These are phyloP conservation scores for Aurelia sp. DNA, from an alignment of 30 jellyfish, hydroid and myxozoan genomes.

Conservation along the genomic window DNA sequence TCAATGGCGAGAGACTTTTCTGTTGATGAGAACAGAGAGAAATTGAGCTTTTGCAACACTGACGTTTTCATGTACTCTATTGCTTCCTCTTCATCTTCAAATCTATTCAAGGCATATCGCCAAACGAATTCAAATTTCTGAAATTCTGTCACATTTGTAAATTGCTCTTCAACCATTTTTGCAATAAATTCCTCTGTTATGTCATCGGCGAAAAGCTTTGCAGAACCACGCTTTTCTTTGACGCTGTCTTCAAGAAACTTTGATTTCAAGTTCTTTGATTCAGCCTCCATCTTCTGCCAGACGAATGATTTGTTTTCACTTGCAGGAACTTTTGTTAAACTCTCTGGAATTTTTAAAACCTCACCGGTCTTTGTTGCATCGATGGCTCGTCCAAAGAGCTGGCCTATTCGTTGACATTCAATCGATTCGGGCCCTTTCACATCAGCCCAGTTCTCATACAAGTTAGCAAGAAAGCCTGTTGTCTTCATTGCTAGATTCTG, in stretches of 20 bases:
- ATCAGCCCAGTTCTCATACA: conserved; percentile 45
- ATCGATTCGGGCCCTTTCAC: conserved; percentile 13
- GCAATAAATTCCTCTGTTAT: conserved; percentile 6
- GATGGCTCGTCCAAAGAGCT: conserved; percentile 31
- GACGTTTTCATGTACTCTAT: conserved; percentile 1
- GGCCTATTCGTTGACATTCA: conserved; percentile 38
- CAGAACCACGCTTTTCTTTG: neutral
- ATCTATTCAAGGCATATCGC: conserved; percentile 15
- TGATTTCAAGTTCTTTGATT: neutral
- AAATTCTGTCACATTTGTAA: conserved; percentile 2
- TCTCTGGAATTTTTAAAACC: conserved; percentile 18
- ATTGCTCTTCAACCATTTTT: neutral
- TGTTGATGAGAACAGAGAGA: conserved; percentile 28
- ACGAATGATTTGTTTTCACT: neutral
- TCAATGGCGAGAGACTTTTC: conserved; percentile 33
- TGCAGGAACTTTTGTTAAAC: neutral
- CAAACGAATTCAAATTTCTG: conserved; percentile 30
- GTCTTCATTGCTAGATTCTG: conserved; percentile 31
- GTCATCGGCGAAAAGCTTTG: neutral
- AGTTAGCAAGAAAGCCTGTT: conserved; percentile 15
- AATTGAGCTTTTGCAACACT: neutral
- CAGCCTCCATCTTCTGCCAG: conserved; percentile 41
- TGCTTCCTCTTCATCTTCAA: conserved; percentile 10
- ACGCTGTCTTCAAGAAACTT: neutral
- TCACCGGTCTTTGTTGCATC: conserved; percentile 45